These are phyloP conservation scores for Pitta sordida DNA, from an alignment of 2,113 vertebrate genomes.

Conservation along the genomic window DNA sequence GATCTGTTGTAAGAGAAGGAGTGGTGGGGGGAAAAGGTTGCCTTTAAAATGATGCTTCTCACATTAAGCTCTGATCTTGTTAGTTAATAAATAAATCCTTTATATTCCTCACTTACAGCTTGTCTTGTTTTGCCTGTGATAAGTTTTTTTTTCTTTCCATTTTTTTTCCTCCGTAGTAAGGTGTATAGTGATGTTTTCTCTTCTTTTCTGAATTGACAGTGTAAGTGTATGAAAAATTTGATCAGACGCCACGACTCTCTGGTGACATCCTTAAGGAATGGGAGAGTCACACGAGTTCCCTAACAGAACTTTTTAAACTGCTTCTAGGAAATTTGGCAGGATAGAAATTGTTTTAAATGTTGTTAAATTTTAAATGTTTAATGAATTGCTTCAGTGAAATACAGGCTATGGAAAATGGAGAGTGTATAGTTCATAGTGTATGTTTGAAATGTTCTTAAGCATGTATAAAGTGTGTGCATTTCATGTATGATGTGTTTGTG, in stretches of 20 bases:
- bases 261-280: not conserved
- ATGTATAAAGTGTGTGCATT: not conserved
- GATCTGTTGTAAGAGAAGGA: too few species aligned
- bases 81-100: too few species aligned
- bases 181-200: not conserved
- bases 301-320: not conserved
- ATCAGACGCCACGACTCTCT: not conserved
- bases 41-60: too few species aligned
- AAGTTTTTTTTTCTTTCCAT: too few species aligned
- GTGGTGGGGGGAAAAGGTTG: too few species aligned
- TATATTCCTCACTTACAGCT: too few species aligned
- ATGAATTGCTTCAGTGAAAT: not conserved
- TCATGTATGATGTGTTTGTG: not conserved
- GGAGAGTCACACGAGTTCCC: not conserved
- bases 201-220: not conserved
- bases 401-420: not conserved
- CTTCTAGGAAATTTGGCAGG: not conserved
- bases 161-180: too few species aligned
- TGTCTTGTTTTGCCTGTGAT: too few species aligned
- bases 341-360: not conserved
- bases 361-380: not conserved
- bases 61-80: too few species aligned
- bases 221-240: not conserved
- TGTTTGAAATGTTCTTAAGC: not conserved
- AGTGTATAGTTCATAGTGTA: not conserved